Percentiles rank a stretch among this genome's conserved stretches.
These are phyloP conservation scores for Chlorops oryzae DNA, from an alignment of 1,140 invertebrate genomes.

Conservation along the genomic window DNA sequence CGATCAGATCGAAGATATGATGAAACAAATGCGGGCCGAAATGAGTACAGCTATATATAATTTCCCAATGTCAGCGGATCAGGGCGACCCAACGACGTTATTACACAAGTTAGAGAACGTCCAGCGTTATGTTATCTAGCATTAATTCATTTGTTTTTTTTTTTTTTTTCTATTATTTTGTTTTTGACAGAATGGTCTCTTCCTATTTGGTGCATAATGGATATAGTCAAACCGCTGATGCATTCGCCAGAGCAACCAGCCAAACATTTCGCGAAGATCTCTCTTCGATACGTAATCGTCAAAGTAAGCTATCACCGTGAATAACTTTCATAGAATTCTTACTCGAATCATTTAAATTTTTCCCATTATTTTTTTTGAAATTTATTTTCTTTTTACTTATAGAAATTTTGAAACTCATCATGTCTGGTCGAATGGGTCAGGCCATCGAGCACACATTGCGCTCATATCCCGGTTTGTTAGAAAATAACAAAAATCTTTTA, in stretches of 20 bases:
- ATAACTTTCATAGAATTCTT: not conserved
- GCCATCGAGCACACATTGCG: constrained; percentile 85
- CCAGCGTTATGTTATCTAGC: not conserved
- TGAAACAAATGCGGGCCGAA: constrained; percentile 78
- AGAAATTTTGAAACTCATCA: constrained; percentile 90
- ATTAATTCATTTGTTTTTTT: not conserved
- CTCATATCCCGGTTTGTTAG: constrained; percentile 85
- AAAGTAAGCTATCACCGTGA: constrained; percentile 64
- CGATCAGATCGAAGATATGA: constrained; percentile 92
- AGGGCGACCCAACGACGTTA: constrained; percentile 85
- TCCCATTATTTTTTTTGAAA: not conserved
- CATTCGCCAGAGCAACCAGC: constrained; percentile 86
- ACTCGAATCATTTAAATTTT: constrained; percentile 5
- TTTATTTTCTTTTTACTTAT: constrained; percentile 35
- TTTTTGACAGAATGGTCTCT: constrained; percentile 78
- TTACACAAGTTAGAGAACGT: constrained; percentile 67
- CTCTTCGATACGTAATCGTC: constrained; percentile 92
- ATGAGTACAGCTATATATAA: constrained; percentile 78
- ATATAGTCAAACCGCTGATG: constrained; percentile 92
- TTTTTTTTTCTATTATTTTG: constrained; percentile 1
- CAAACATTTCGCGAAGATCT: constrained; percentile 90
- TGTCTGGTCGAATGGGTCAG: constrained; percentile 88
- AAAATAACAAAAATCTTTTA: constrained; percentile 81
- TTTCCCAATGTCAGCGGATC: constrained; percentile 75
- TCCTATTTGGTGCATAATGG: constrained; percentile 97